Conservation (phyloP, 2,113 vertebrate species). For the Galeopterus variegatus region DNA sequence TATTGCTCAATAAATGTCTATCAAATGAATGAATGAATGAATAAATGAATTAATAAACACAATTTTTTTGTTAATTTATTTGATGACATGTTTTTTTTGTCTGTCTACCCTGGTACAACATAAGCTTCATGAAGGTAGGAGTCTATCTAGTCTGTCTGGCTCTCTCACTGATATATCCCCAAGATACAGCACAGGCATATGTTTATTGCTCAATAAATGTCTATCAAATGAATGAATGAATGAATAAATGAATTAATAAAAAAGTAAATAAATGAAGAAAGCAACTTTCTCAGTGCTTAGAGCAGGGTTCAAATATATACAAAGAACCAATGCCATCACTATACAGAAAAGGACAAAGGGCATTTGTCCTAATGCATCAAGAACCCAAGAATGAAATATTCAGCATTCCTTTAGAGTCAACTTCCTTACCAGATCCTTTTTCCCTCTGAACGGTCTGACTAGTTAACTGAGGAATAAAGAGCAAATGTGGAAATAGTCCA, state of each 20-base stretch:
- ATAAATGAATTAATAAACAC: too few relatives aligned
- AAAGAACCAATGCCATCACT: background rate
- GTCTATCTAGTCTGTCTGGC: background rate
- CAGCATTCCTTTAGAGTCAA: constrained; percentile 39
- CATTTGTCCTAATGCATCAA: constrained; percentile 43
- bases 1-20: constrained; percentile 44
- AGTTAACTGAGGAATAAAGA: constrained; percentile 39
- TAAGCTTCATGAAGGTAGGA: too few relatives aligned
- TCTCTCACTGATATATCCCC: background rate
- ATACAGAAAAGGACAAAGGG: constrained; percentile 21
- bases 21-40: too few relatives aligned
- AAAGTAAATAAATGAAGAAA: constrained; percentile 17
- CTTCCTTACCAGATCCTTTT: constrained; percentile 38
- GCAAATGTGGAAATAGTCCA: constrained; percentile 16
- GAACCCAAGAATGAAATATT: constrained; percentile 35
- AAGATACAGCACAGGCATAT: background rate
- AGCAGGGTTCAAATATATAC: background rate
- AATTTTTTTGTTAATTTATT: constrained; percentile 16
- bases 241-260: background rate
- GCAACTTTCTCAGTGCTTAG: background rate
- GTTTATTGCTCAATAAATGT: constrained; percentile 43
- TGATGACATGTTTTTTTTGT: background rate
- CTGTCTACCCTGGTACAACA: background rate
- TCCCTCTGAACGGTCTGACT: background rate
- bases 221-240: background rate